Base-by-base conservation (phyloP, 2,797 vertebrate species). In the Acomys russatus region DNA sequence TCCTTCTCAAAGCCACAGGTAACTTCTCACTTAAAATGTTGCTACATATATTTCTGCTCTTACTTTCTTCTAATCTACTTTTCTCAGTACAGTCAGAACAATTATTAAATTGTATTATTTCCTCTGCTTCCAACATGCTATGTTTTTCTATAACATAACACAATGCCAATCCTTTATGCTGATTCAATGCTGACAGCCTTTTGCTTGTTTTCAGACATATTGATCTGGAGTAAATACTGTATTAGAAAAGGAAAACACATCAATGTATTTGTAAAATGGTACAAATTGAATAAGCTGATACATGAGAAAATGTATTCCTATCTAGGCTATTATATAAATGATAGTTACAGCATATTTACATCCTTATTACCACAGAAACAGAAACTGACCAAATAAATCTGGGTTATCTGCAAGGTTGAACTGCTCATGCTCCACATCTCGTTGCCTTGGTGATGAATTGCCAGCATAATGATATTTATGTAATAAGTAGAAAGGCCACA, bases 391-490 rank as follows among this genome's bases (percentile, higher is more conserved):
- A 92, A 88, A 92, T 90, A 95, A 96, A 88, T 88, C 93, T 94
- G 59, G 44, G 88, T 88, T 94, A 92, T 95, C 82, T 71, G 64
- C 51, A 93, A 92, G 90, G 85, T 14, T 63, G 88, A 94, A 78
- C 63, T 80, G 77, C 82, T 93, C 82, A 86, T 86, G 63, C 33
- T 51, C 73, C 51, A 86, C 93, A 79, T 96, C 80, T 78, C 0
- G 93, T 97, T 97, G 95, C 96, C 96, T 96, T 96, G 97, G 97
- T 92, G 94, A 97, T 94, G 49, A 56, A 96, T 51, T 23, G 6
- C 63, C 94, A 92, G 94, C 74, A 83, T 94, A 88, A 96, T 76
- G 80, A 91, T 89, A 95, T 96, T 95, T 96, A 94, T 92, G 70
- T 71, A 86, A 66, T 94, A 97, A 92, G 73, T 85, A 93, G 85